Conservation (phyloP, 1,140 invertebrate species). For the Hylaeus volcanicus region DNA sequence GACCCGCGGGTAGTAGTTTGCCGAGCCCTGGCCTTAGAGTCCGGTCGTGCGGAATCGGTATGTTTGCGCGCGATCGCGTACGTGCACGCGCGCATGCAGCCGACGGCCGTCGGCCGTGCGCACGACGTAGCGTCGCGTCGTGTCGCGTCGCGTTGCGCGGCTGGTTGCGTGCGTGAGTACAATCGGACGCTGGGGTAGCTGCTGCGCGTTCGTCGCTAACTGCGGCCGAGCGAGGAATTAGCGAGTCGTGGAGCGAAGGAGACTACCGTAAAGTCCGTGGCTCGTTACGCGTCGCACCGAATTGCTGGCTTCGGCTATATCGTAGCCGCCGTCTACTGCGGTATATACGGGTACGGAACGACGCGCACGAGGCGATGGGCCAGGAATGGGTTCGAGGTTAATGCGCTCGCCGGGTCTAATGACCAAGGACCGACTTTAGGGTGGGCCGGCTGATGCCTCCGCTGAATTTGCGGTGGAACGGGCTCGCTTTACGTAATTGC, state of each 20-base stretch:
- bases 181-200: conserved; percentile 21
- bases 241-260: conserved; percentile 53
- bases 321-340: neutral
- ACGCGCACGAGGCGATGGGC: conserved; percentile 38
- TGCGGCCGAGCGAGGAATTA: conserved; percentile 59
- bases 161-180: neutral
- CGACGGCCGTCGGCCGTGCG: too few relatives aligned
- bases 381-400: conserved; percentile 54
- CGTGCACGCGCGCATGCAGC: conserved; percentile 4
- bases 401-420: conserved; percentile 52
- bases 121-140: neutral
- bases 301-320: conserved; percentile 22
- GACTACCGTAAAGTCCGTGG: conserved; percentile 46
- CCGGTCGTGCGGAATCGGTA: conserved; percentile 24
- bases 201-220: conserved; percentile 45
- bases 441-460: conserved; percentile 33
- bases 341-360: conserved; percentile 27
- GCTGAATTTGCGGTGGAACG: conserved; percentile 40
- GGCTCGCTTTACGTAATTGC: conserved; percentile 47
- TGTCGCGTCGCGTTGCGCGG: conserved; percentile 22
- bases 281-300: conserved; percentile 42
- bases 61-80: conserved; percentile 22
- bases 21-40: neutral
- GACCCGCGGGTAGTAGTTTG: too few relatives aligned
- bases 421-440: conserved; percentile 48